Percentiles rank a stretch among this genome's conserved stretches.
phyloP scores from a whole-genome alignment of 1,140 invertebrate genomes.

The Anthonomus grandis region DNA sequence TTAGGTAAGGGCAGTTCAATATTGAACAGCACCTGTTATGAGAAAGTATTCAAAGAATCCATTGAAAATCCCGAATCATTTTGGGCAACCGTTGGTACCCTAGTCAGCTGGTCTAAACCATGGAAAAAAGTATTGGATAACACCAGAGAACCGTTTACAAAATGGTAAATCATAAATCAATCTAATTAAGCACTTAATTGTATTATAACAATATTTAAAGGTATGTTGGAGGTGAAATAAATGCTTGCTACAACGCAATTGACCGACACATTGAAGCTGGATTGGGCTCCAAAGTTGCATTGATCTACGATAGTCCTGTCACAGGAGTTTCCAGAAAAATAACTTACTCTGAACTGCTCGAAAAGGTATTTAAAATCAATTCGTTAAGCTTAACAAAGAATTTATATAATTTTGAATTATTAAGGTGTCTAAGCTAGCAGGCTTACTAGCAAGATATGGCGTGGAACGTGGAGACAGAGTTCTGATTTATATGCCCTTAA shows the following conservation, averaged over 20 bases:
- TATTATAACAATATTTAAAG: conserved; percentile 48
- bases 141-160: conserved; percentile 78
- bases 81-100: conserved; percentile 73
- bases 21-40: conserved; percentile 52
- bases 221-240: conserved; percentile 87
- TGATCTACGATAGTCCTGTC: conserved; percentile 88
- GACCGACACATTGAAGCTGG: conserved; percentile 84
- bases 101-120: conserved; percentile 77
- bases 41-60: conserved; percentile 64
- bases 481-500: conserved; percentile 88
- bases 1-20: conserved; percentile 4
- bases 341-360: conserved; percentile 76
- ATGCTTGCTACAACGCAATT: conserved; percentile 89
- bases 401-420: conserved; percentile 1
- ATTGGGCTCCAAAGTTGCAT: conserved; percentile 70
- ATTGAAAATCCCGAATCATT: conserved; percentile 78
- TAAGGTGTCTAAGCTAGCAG: conserved; percentile 73
- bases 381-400: neutral
- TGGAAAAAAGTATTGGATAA: conserved; percentile 84
- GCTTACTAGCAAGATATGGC: conserved; percentile 68
- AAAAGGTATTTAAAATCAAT: conserved; percentile 57
- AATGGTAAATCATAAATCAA: conserved; percentile 64
- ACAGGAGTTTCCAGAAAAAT: conserved; percentile 71
- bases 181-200: neutral
- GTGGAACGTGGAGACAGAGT: conserved; percentile 75